A percentile compares a stretch with the other conserved stretches of the same genome.
Conservation (phyloP, 2,888 invertebrate species). For the Clitarchus hookeri region DNA sequence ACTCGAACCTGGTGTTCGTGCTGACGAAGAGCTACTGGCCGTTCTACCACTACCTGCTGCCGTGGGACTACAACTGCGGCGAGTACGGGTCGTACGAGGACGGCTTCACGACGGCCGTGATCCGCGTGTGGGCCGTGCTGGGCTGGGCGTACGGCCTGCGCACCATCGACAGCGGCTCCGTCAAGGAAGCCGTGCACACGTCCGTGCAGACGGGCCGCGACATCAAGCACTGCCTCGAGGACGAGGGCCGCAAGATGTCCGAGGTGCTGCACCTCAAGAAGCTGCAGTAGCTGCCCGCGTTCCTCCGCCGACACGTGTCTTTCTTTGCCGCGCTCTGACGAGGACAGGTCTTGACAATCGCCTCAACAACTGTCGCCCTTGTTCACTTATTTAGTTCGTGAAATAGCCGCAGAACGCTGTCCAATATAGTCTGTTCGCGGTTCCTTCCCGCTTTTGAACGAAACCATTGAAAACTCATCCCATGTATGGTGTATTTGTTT, state of each 20-base stretch:
- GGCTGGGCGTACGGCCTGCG: conserved; percentile 67
- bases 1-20: conserved; percentile 76
- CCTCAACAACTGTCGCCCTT: no score
- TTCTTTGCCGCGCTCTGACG: no score
- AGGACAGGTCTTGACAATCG: no score
- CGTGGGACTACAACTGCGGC: conserved; percentile 80
- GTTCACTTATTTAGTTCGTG: no score
- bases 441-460: no score
- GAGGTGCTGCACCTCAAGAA: neutral
- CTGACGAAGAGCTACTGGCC: conserved; percentile 78
- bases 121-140: conserved; percentile 68
- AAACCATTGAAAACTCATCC: no score
- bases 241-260: conserved; percentile 8
- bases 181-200: conserved; percentile 66
- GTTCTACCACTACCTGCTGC: conserved; percentile 77
- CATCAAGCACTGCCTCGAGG: conserved; percentile 60
- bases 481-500: no score
- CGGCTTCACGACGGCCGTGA: conserved; percentile 64
- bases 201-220: conserved; percentile 62
- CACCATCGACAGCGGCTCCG: conserved; percentile 65
- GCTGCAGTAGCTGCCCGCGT: neutral
- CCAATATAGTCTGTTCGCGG: no score
- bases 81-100: conserved; percentile 70
- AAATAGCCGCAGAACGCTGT: no score
- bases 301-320: no score